Conservation (phyloP, 2,113 vertebrate genomes). For the Onychostoma macrolepis region DNA sequence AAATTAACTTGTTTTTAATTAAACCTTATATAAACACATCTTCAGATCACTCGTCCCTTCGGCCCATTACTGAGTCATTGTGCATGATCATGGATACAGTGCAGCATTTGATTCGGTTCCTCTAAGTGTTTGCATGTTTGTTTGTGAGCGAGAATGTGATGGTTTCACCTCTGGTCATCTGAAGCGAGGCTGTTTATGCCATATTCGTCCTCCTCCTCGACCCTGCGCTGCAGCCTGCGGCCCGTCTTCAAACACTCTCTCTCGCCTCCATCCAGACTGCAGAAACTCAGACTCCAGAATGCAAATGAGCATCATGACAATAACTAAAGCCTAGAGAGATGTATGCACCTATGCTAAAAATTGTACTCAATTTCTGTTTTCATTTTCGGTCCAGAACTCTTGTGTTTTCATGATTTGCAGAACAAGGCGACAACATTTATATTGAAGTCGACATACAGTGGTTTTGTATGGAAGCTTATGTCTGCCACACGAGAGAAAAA, state of each 20-base stretch:
- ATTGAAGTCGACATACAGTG: background rate
- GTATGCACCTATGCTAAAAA: background rate
- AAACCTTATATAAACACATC: background rate
- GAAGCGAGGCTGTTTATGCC: background rate
- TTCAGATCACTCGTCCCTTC: background rate
- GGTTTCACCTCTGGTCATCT: background rate
- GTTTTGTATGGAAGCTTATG: too few species aligned
- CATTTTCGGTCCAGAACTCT: background rate
- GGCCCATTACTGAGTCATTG: background rate
- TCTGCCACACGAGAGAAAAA: background rate
- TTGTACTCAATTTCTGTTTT: background rate
- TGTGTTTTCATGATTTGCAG: background rate
- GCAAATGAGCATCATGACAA: background rate
- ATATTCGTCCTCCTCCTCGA: background rate
- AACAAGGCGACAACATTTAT: background rate
- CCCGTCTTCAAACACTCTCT: background rate
- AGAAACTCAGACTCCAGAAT: background rate
- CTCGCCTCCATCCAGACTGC: background rate
- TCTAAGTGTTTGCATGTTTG: background rate
- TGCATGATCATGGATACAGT: background rate
- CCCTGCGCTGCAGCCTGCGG: background rate
- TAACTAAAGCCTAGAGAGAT: background rate
- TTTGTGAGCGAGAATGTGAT: background rate
- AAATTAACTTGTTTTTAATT: background rate
- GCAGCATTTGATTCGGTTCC: background rate